Percentiles rank a stretch among this genome's conserved stretches.
These are phyloP conservation scores for Spea multiplicata DNA, from an alignment of 2,113 vertebrate genomes.

Conservation along the genomic window DNA sequence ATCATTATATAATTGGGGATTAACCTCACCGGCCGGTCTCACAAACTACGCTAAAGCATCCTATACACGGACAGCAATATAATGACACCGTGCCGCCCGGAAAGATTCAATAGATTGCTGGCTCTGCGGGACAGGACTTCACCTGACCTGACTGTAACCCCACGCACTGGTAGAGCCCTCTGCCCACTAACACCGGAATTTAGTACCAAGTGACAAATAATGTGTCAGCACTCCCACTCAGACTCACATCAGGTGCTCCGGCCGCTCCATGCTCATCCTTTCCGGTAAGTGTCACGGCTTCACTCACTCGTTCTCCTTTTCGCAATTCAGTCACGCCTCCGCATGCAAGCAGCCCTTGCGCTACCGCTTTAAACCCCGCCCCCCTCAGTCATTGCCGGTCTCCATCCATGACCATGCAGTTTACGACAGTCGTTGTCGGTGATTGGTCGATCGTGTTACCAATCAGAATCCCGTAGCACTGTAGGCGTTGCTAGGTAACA, in stretches of 20 bases:
- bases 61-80: no score
- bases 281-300: neutral
- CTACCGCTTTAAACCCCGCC: neutral
- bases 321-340: neutral
- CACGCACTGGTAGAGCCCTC: no score
- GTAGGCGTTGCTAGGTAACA: constrained; percentile 7
- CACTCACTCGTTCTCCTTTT: neutral
- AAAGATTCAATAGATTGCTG: no score
- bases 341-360: constrained; percentile 13
- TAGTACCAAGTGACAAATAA: no score
- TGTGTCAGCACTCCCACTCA: neutral
- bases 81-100: no score
- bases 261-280: neutral
- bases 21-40: no score
- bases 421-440: neutral
- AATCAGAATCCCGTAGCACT: neutral
- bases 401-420: neutral
- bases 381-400: neutral
- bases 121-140: no score
- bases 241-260: constrained; percentile 11
- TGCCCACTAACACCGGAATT: no score
- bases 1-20: no score
- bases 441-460: neutral
- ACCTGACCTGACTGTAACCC: no score
- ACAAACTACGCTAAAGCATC: no score